Evolutionary conservation across 1,140 invertebrate genomes (phyloP).

Genomic region (Leptinotarsa lineolata): DNA sequence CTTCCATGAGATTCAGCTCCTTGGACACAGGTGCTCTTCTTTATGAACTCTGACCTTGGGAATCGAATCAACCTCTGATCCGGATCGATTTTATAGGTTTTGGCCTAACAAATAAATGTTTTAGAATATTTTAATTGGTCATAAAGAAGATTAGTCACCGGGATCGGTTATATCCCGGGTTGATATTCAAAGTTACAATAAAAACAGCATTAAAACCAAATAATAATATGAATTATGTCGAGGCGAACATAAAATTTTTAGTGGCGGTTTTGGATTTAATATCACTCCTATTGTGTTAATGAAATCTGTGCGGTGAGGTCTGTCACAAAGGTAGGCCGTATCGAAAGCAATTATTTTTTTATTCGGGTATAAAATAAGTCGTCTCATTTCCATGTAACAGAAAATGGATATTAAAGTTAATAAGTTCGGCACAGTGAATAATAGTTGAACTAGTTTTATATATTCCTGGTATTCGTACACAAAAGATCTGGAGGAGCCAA

Average conservation of each 20-base stretch:
- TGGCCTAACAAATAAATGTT: not conserved
- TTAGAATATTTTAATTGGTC: constrained; percentile 11
- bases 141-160: constrained; percentile 18
- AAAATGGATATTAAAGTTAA: not conserved
- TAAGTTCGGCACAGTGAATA: not conserved
- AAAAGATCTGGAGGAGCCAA: too few species aligned
- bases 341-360: constrained; percentile 18
- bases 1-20: too few species aligned
- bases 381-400: constrained; percentile 12
- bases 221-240: constrained; percentile 19
- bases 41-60: not conserved
- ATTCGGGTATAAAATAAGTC: constrained; percentile 22
- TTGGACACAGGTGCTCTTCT: too few species aligned
- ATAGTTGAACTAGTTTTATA: too few species aligned
- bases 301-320: constrained; percentile 6
- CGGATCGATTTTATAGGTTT: not conserved
- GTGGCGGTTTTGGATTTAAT: constrained; percentile 5
- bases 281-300: constrained; percentile 22
- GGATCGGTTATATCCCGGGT: not conserved
- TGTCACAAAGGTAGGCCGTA: not conserved
- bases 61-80: not conserved
- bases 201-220: constrained; percentile 22
- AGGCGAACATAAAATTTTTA: constrained; percentile 9
- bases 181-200: constrained; percentile 7
- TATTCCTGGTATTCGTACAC: too few species aligned